Evolutionary conservation across 2,797 vertebrate species (phyloP), one percentile per base, ranked within the genome.

Genomic region (Choloepus didactylus): DNA sequence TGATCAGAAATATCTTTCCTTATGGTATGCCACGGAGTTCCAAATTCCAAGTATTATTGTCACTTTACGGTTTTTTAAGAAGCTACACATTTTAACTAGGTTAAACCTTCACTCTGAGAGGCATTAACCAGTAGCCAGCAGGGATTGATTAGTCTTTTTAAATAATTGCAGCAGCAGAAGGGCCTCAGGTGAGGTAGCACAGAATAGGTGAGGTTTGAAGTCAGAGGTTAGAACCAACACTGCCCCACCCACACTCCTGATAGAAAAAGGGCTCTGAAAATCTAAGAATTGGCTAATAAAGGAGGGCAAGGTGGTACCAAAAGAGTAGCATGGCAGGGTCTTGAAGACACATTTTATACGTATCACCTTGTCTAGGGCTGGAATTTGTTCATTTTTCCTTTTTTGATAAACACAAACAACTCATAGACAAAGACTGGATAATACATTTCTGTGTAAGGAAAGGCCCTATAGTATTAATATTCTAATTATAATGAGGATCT

Each of bases 371-470:
- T 59, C 19, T 85, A 73, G 25, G 49, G 35, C 35, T 89, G 18
- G 31, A 67, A 67, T 90, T 91, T 76, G 21, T 81, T 93, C 54
- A 46, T 1, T 59, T 76, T 66, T 29, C 16, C 11, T 77, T 80
- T 94, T 93, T 75, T 49, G 9, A 81, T 93, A 87, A 85, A 59
- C 88, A 64, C 44, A 88, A 94, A 87, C 21, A 72, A 81, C 41
- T 51, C 44, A 75, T 18, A 69, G 64, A 77, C 21, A 49, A 91
- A 88, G 27, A 5, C 11, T 73, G 35, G 75, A 54, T 54, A 82
- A 62, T 77, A 44, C 31, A 44, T 49, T 85, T 91, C 62, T 86
- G 9, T 66, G n/a, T 75, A 62, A 73, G 25, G n/a, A 76, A 75
- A 85, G 6, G 7, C 31, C 21, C 23, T 73, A 14, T 79, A 87